Evolutionary conservation across 2,113 vertebrate genomes (phyloP), one percentile per base, ranked within the genome.

Genomic region (Zapus hudsonius): DNA sequence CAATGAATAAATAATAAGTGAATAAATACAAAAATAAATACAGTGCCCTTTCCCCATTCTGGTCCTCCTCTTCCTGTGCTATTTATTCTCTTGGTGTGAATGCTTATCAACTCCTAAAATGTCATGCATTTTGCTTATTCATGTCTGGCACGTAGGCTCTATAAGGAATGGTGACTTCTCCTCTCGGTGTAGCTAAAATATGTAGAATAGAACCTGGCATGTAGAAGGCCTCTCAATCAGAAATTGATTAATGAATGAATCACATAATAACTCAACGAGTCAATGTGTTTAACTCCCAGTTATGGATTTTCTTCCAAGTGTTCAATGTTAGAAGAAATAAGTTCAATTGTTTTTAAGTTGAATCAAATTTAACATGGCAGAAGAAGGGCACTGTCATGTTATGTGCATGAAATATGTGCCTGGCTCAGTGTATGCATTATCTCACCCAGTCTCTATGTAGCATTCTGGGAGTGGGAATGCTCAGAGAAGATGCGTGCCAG

Each of bases 181-280:
- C 47, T 33, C 27, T 3, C 36, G 5, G 7, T 27, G 5, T 20
- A 67, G 36, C 22, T 31, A 33, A 78, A 63, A 2, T 19, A 20
- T 63, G 57, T 40, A 57, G 59, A 83, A 27, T 11, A 57, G 19
- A 74, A 38, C 57, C 61, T 25, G 61, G 33, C 42, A 80, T 12
- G 22, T 12, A 57, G 89, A 52, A 70, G 72, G 33, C 3, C n/a
- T 47, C 67, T 66, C 29, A 61, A 9, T 55, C 75, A 78, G 64
- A 89, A 36, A 75, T 78, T 57, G 47, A 76, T 89, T 66, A 84
- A 67, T 91, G 76, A 63, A 69, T 92, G 27, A 67, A 42, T 84
- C 47, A 61, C 11, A 3, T 52, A 61, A 36, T 17, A 52, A 16
- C 4, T 72, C 47, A 16, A 19, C 23, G 15, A 75, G 36, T 84